Base-by-base conservation (phyloP, 1,140 invertebrate species). In the Macrobrachium nipponense region DNA sequence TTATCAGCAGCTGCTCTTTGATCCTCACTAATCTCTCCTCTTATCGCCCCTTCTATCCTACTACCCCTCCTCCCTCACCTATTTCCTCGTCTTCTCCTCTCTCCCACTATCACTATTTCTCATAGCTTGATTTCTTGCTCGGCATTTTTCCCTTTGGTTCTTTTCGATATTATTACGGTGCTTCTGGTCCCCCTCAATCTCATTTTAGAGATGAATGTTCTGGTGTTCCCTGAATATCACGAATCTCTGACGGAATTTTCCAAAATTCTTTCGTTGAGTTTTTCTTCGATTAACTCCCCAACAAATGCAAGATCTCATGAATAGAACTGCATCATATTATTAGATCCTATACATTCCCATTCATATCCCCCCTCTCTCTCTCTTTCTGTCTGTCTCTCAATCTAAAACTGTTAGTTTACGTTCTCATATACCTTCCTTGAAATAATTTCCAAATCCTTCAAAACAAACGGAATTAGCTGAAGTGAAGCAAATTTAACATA, bases 331-430 rank as follows among this genome's bases (percentile, higher is more conserved):
- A 36, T 36, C 27, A 36, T 36, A 36, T 36, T 36, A 36, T 36
- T 36, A 36, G 27, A 36, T 36, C 27, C 27, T 36, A 36, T 36
- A 36, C 1, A 36, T 36, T 68, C 64, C 4, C 64, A 68, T 27
- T n/a, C n/a, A n/a, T n/a, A n/a, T n/a, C n/a, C n/a, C n/a, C 64
- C 12, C 64, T 12, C 64, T 68, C 64, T 68, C 64, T 76, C 64
- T 14, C 64, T 68, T 0, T 14, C n/a, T 6, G 1, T 68, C 75
- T n/a, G n/a, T 77, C 73, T 76, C 73, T 76, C 73, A 44, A 36
- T 76, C 73, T 76, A 36, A 44, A 36, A 44, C 27, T 27, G 12
- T 36, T 51, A 8, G 18, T 51, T n/a, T 10, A 27, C 15, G 15
- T 43, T n/a, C 70, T 36, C 15, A 20, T 15, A 17, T 0, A 17